These are phyloP conservation scores for Cyprinella venusta DNA, from an alignment of 2,797 vertebrate species.

Conservation along the genomic window DNA sequence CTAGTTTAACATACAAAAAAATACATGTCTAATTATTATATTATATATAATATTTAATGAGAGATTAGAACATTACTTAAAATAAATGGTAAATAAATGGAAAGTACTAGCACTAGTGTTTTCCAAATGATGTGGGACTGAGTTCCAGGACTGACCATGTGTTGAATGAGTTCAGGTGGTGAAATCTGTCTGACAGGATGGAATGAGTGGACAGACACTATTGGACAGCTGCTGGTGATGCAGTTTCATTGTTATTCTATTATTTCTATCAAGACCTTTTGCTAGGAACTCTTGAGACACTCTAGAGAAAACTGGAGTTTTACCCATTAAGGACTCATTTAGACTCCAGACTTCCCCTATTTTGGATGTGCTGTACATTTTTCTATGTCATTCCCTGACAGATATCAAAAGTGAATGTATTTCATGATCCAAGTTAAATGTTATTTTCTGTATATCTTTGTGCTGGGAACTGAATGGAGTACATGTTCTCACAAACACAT, in stretches of 20 bases:
- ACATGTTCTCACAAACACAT: slow-evolving; percentile 54
- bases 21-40: neutral
- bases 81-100: neutral
- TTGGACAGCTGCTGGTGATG: neutral
- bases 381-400: slow-evolving; percentile 59
- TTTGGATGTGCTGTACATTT: slow-evolving; percentile 36
- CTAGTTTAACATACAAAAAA: neutral
- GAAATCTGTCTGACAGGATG: slow-evolving; percentile 1
- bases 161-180: neutral
- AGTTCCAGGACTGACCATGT: neutral
- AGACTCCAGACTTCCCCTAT: slow-evolving; percentile 42
- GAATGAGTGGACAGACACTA: neutral
- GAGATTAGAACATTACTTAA: neutral
- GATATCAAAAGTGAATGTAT: slow-evolving; percentile 60
- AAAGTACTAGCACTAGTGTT: neutral
- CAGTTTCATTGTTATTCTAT: neutral
- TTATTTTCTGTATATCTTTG: slow-evolving; percentile 69
- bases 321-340: slow-evolving; percentile 52
- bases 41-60: neutral
- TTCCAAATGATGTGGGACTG: neutral
- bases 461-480: slow-evolving; percentile 64
- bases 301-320: neutral
- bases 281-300: neutral
- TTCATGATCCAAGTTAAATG: slow-evolving; percentile 72
- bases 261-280: neutral